Evolutionary conservation across 2,888 invertebrate species (phyloP).

Genomic region (Drosophila silvestris): DNA sequence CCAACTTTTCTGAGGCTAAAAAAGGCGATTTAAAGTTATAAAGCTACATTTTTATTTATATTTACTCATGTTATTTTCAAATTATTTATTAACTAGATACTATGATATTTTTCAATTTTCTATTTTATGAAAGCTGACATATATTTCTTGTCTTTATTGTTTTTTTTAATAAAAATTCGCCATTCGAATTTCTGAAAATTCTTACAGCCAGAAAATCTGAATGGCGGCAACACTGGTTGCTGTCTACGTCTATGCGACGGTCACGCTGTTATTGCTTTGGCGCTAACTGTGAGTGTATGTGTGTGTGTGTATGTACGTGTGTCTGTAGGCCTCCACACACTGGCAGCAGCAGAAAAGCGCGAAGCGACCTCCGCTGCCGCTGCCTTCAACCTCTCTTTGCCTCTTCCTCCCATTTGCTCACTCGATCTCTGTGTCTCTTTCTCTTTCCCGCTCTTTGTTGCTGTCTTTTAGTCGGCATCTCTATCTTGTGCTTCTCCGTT

Average conservation of each 20-base stretch:
- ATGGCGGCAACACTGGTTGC: constrained; percentile 3
- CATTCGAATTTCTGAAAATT: not conserved
- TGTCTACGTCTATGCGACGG: constrained; percentile 31
- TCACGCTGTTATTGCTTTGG: constrained; percentile 46
- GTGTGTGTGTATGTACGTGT: constrained; percentile 48
- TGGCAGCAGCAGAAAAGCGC: constrained; percentile 48
- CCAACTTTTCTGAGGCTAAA: not conserved
- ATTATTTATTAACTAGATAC: not conserved
- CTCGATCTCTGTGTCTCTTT: not conserved
- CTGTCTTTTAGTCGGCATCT: constrained; percentile 48
- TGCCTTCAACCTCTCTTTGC: constrained; percentile 15
- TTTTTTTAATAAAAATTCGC: not conserved
- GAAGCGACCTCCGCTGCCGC: constrained; percentile 49
- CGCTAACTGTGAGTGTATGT: constrained; percentile 25
- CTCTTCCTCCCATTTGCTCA: constrained; percentile 2
- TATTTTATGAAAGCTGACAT: not conserved
- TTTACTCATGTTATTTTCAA: not conserved
- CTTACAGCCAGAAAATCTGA: not conserved
- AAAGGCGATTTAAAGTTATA: not conserved
- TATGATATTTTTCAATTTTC: not conserved
- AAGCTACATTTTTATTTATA: not conserved
- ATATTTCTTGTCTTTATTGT: not conserved
- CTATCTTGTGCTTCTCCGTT: constrained; percentile 45
- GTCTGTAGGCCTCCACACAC: constrained; percentile 69
- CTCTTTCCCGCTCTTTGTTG: constrained; percentile 4